Conservation (phyloP, 2,113 vertebrate species). For the Pelecanus crispus region DNA sequence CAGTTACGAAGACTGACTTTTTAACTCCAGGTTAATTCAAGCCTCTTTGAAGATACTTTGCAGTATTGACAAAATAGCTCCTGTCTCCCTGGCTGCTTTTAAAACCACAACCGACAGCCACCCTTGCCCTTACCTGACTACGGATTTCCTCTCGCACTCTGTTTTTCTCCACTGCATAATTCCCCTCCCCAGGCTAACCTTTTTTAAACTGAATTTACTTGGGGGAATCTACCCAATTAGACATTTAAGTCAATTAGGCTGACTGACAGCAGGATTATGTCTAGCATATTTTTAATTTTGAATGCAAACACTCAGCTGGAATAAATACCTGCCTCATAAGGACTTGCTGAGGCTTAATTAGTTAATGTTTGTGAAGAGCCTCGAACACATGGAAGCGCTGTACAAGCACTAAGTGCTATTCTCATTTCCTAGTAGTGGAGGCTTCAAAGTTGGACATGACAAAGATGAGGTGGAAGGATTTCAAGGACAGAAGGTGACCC, state of each 20-base stretch:
- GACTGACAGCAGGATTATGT: neutral
- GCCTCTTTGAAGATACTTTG: neutral
- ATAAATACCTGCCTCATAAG: constrained; percentile 1
- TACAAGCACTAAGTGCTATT: neutral
- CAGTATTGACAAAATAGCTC: neutral
- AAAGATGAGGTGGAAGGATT: neutral
- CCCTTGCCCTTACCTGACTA: neutral
- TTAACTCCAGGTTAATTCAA: neutral
- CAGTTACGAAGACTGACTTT: neutral
- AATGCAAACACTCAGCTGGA: constrained; percentile 31
- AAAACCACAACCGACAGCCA: neutral
- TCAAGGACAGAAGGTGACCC: neutral
- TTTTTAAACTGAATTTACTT: neutral
- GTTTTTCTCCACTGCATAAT: neutral
- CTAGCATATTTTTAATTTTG: neutral
- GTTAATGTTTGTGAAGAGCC: neutral
- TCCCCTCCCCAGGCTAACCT: neutral
- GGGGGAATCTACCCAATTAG: neutral
- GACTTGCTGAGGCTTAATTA: neutral
- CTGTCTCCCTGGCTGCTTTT: neutral
- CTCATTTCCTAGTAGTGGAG: neutral
- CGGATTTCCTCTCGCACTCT: neutral
- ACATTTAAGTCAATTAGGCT: neutral
- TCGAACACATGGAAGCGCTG: neutral
- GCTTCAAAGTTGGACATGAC: neutral